Evolutionary conservation across 2,113 vertebrate genomes (phyloP).

Genomic region (Bos indicus): DNA sequence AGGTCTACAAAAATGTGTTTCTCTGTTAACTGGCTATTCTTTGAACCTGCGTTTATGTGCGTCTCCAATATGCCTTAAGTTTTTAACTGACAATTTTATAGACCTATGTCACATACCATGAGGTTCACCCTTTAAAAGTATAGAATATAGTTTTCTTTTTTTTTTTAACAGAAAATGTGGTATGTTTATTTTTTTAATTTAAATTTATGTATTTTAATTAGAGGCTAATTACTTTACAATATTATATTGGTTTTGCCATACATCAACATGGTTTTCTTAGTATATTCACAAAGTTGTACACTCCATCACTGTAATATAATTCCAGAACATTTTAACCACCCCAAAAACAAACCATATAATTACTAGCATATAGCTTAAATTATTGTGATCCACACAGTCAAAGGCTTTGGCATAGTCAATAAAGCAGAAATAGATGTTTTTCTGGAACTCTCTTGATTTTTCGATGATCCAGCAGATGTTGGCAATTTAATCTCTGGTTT

Average conservation of each 20-base stretch:
- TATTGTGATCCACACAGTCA: not conserved
- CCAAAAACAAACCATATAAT: not conserved
- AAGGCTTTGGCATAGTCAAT: too few relatives aligned
- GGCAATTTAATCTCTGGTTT: too few relatives aligned
- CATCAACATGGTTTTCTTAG: not conserved
- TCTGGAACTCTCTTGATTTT: too few relatives aligned
- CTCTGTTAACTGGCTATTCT: conserved; percentile 35
- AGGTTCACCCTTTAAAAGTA: not conserved
- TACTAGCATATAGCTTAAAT: conserved; percentile 47
- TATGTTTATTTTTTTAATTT: too few relatives aligned
- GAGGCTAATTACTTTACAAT: too few relatives aligned
- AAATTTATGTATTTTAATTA: too few relatives aligned
- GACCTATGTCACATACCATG: not conserved
- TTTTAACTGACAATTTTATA: not conserved
- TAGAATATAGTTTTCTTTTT: not conserved
- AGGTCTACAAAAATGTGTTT: conserved; percentile 33
- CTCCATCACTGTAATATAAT: not conserved
- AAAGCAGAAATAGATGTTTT: too few relatives aligned
- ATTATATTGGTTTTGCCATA: too few relatives aligned
- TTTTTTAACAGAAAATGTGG: too few relatives aligned
- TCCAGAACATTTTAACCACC: not conserved
- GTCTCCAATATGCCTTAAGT: conserved; percentile 45
- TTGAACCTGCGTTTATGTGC: conserved; percentile 5
- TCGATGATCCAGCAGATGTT: too few relatives aligned
- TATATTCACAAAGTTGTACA: not conserved